Conservation (phyloP, 2,888 invertebrate genomes). For the Drosophila recens region DNA sequence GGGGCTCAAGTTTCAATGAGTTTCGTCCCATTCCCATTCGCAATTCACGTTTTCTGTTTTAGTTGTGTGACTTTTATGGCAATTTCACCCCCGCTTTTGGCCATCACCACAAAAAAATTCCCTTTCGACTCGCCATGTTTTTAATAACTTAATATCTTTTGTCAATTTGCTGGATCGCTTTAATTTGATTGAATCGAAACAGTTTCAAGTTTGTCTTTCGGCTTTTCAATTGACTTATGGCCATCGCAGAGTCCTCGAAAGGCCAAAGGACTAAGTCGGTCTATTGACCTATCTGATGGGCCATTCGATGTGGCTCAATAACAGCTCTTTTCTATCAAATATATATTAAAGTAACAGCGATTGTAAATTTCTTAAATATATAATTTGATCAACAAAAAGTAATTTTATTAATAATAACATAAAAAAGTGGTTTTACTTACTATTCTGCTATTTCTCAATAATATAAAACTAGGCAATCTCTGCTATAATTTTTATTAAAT, state of each 20-base stretch:
- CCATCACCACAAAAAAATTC: slow-evolving; percentile 11
- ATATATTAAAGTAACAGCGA: background rate
- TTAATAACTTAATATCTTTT: slow-evolving; percentile 77
- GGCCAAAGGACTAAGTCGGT: slow-evolving; percentile 2
- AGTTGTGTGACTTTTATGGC: slow-evolving; percentile 58
- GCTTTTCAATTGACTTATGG: slow-evolving; percentile 50
- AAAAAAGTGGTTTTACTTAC: no score
- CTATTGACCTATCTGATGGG: slow-evolving; percentile 16
- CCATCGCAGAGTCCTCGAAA: slow-evolving; percentile 6
- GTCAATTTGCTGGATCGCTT: slow-evolving; percentile 59
- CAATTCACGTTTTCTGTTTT: slow-evolving; percentile 34
- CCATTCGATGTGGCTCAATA: background rate
- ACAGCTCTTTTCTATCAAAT: background rate
- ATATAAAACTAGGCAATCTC: background rate
- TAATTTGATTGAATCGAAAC: slow-evolving; percentile 74
- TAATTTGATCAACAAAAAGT: background rate
- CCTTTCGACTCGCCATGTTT: slow-evolving; percentile 49
- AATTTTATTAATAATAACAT: no score
- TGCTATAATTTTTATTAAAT: slow-evolving; percentile 5
- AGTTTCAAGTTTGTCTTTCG: slow-evolving; percentile 51
- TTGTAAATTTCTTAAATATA: background rate
- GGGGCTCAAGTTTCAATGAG: slow-evolving; percentile 61
- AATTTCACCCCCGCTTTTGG: slow-evolving; percentile 8
- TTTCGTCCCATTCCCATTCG: slow-evolving; percentile 17
- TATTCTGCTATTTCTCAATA: no score